These are phyloP conservation scores for Atta colombica DNA, from an alignment of 1,140 invertebrate genomes.

Conservation along the genomic window DNA sequence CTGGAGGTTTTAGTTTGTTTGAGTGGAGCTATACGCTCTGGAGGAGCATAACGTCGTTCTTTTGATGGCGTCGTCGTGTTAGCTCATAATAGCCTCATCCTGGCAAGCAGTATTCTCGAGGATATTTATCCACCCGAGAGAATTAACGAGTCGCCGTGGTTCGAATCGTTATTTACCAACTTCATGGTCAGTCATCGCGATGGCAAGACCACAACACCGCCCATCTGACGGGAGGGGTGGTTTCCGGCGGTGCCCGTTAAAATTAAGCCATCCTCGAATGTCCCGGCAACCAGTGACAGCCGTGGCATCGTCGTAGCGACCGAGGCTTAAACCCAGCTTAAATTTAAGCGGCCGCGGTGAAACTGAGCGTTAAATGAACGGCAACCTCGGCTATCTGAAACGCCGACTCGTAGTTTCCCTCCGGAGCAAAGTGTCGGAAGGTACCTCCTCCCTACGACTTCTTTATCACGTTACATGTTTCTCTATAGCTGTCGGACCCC, in stretches of 20 bases:
- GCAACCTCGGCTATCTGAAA: constrained; percentile 15
- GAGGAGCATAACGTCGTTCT: background rate
- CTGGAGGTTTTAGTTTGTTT: background rate
- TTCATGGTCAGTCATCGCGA: constrained; percentile 46
- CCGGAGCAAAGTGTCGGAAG: constrained; percentile 21
- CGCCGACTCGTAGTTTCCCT: constrained; percentile 1
- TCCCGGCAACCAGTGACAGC: constrained; percentile 41
- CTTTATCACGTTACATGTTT: constrained; percentile 46
- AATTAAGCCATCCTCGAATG: constrained; percentile 61
- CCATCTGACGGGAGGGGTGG: constrained; percentile 18
- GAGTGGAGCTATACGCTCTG: background rate
- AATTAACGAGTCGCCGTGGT: constrained; percentile 41
- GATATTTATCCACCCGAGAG: constrained; percentile 19
- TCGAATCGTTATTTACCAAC: constrained; percentile 64
- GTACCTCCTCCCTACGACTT: constrained; percentile 4
- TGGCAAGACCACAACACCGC: background rate
- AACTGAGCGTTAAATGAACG: constrained; percentile 66
- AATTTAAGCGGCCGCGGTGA: constrained; percentile 66
- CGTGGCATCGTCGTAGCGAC: constrained; percentile 58
- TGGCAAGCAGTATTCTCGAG: constrained; percentile 14
- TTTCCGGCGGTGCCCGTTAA: constrained; percentile 35
- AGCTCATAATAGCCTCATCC: constrained; percentile 2
- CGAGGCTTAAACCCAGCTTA: constrained; percentile 49
- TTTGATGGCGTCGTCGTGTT: constrained; percentile 9
- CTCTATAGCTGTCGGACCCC: constrained; percentile 1